phyloP scores from a whole-genome alignment of 2,888 invertebrate species.

The Prosopocoilus inquinatus region DNA sequence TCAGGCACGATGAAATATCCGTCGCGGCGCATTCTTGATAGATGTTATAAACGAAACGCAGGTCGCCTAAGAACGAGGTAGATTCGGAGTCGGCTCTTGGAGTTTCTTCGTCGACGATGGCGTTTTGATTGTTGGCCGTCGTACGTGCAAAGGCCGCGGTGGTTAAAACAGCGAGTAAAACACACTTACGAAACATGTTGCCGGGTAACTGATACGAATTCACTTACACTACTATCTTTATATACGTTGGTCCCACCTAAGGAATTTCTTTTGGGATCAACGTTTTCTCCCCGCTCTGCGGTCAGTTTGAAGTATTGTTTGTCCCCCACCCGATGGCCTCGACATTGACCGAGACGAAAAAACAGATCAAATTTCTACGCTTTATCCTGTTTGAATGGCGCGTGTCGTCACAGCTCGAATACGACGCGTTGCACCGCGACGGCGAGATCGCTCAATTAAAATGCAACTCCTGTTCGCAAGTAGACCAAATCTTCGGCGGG shows the following conservation, averaged over 20 bases:
- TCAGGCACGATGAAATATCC: conserved; percentile 71
- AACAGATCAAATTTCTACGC: conserved; percentile 41
- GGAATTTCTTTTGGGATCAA: conserved; percentile 39
- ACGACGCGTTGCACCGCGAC: conserved; percentile 20
- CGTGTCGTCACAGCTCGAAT: conserved; percentile 36
- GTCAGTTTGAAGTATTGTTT: conserved; percentile 25
- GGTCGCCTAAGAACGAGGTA: conserved; percentile 59
- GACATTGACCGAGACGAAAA: conserved; percentile 15
- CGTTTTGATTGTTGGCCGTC: conserved; percentile 52
- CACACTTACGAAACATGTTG: conserved; percentile 59
- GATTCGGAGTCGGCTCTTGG: conserved; percentile 40
- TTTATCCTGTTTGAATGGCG: conserved; percentile 32
- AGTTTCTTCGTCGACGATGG: conserved; percentile 39
- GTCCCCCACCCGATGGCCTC: conserved; percentile 21
- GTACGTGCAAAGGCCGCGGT: conserved; percentile 58
- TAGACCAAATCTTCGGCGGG: conserved; percentile 41
- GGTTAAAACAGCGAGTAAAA: conserved; percentile 58
- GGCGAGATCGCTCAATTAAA: conserved; percentile 30
- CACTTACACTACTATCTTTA: conserved; percentile 43
- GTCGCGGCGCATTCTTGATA: conserved; percentile 77
- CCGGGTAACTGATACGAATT: conserved; percentile 47
- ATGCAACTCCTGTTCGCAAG: conserved; percentile 39
- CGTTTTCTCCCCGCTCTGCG: conserved; percentile 32
- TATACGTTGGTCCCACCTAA: conserved; percentile 39
- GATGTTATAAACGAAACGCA: conserved; percentile 72